Base-by-base conservation (phyloP, 2,113 vertebrate genomes). In the Leptodactylus fuscus region DNA sequence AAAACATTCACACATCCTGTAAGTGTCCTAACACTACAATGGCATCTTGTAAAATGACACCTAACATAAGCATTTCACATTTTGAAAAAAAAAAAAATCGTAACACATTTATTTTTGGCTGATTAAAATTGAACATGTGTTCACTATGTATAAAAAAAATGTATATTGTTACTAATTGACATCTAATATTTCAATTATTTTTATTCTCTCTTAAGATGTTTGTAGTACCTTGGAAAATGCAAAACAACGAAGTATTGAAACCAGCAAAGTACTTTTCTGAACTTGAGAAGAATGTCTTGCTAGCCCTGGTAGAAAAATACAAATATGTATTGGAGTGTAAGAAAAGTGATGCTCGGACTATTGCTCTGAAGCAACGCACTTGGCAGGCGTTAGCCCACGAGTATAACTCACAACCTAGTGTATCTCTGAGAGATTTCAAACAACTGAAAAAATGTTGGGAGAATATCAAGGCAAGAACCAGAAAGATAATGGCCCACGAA, bases 401-500 rank as follows among this genome's bases (percentile, higher is more conserved):
- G 9, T 95, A 95, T 16, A 95, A 95, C 80, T 95, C 94, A 0
- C 95, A 95, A 88, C 95, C 95, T 0, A 94, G 93, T 0, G 95
- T 95, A 0, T 95, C 94, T 0, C 92, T 95, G 67, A 91, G 95
- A 89, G 95, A 95, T 89, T 95, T 95, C 90, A 95, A 95, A 83
- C 95, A 95, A 87, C 88, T 95, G 70, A 95, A 95, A 90, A 95
- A 95, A 93, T 95, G 95, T 88, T 95, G 95, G 95, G 95, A 95
- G 89, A 95, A 95, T 89, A 95, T 95, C 91, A 95, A 95, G 88
- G 95, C 94, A 87, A 92, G 95, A 94, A 95, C 95, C 92, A 95
- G 95, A 94, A 95, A 95, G 90, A 95, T 95, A 88, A 95, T 95
- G 94, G 94, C 95, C 86, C 95, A 95, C 87, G 94, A 95, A 82